Percentiles rank a stretch among this genome's conserved stretches.
Conservation (phyloP, 2,113 vertebrate species). For the Vidua macroura region DNA sequence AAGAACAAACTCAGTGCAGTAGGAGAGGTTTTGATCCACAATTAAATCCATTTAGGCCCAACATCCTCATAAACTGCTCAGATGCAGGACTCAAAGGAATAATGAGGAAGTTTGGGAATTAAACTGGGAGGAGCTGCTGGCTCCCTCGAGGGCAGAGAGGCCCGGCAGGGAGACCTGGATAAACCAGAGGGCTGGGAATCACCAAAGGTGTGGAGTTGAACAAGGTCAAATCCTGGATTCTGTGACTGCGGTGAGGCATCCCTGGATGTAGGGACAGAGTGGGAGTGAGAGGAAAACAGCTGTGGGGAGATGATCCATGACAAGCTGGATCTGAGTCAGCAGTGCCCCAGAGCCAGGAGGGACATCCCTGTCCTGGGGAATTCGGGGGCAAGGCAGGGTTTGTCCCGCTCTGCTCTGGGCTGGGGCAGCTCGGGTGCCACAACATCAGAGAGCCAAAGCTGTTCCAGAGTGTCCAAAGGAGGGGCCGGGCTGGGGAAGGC, state of each 20-base stretch:
- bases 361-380: background rate
- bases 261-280: accelerated
- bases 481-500: background rate
- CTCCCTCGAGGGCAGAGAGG: background rate
- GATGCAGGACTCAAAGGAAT: background rate
- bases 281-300: background rate
- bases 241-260: background rate
- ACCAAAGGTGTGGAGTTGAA: background rate
- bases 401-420: background rate
- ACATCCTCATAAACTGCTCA: accelerated
- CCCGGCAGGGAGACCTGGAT: background rate
- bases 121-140: background rate
- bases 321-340: background rate
- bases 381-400: background rate
- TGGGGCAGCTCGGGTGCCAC: background rate
- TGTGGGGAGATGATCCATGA: background rate
- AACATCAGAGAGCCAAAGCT: background rate
- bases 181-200: background rate
- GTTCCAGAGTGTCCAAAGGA: background rate
- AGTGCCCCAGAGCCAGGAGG: background rate
- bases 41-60: background rate
- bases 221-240: background rate
- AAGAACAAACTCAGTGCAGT: background rate
- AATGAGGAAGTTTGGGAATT: background rate
- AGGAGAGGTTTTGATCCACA: background rate